These are phyloP conservation scores for Salmo trutta DNA, from an alignment of 2,797 vertebrate genomes.

Conservation along the genomic window DNA sequence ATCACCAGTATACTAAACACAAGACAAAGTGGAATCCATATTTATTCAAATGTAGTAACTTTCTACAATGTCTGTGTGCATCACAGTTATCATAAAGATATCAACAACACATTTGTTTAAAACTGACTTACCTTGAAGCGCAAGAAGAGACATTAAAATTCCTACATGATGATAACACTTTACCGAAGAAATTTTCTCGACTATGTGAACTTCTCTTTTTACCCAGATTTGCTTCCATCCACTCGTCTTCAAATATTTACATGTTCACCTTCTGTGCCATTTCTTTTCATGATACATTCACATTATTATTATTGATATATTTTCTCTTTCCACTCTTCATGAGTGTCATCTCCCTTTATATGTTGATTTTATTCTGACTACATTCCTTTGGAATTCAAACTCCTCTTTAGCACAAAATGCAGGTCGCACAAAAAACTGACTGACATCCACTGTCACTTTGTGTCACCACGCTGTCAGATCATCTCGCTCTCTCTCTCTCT, in stretches of 20 bases:
- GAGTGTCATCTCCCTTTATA: neutral
- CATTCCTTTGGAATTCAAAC: neutral
- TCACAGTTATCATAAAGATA: neutral
- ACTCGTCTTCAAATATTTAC: neutral
- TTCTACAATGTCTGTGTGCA: neutral
- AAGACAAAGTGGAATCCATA: too few relatives aligned
- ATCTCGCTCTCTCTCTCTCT: neutral
- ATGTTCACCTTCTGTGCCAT: neutral
- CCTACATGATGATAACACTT: neutral
- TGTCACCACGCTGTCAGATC: neutral
- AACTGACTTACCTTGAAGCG: slow-evolving; percentile 22
- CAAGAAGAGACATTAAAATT: slow-evolving; percentile 23
- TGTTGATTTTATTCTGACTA: neutral
- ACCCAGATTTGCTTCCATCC: neutral
- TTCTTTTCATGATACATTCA: neutral
- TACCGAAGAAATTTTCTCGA: slow-evolving; percentile 8
- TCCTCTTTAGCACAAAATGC: neutral
- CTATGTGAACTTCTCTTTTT: neutral
- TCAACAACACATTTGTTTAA: neutral
- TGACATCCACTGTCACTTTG: neutral
- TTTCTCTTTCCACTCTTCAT: neutral
- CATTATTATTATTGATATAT: neutral
- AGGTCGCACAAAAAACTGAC: neutral
- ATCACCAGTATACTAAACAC: too few relatives aligned
- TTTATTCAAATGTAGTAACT: neutral